These are phyloP conservation scores for Leptopilina clavipes DNA, from an alignment of 1,140 invertebrate genomes.

Conservation along the genomic window DNA sequence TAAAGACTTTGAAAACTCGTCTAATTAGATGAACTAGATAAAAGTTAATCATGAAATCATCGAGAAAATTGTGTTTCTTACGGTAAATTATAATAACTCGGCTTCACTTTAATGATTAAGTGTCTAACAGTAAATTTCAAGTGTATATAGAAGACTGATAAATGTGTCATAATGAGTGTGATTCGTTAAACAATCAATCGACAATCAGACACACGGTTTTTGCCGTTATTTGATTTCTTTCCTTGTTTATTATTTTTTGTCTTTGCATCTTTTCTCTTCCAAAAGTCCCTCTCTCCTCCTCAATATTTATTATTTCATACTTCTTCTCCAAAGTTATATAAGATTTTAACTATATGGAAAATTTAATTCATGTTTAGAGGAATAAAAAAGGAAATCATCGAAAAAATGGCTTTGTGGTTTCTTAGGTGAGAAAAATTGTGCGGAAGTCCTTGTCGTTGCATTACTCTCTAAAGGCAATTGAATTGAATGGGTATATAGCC, in stretches of 20 bases:
- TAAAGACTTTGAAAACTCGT: not conserved
- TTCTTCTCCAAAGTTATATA: too few species aligned
- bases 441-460: constrained; percentile 39
- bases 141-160: not conserved
- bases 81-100: constrained; percentile 18
- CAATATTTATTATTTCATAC: too few species aligned
- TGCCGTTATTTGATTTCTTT: constrained; percentile 24
- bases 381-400: too few species aligned
- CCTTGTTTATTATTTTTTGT: not conserved
- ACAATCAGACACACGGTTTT: not conserved
- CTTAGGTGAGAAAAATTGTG: constrained; percentile 42
- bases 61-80: constrained; percentile 6
- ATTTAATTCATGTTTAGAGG: too few species aligned
- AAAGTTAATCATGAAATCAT: not conserved
- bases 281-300: too few species aligned
- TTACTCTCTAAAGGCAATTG: constrained; percentile 43
- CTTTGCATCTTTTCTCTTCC: too few species aligned
- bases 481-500: constrained; percentile 50
- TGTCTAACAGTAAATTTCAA: constrained; percentile 7
- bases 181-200: constrained; percentile 22
- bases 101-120: not conserved
- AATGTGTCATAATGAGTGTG: not conserved
- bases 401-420: too few species aligned
- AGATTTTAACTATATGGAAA: too few species aligned
- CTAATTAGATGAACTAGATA: not conserved